phyloP scores from a whole-genome alignment of 1,140 invertebrate genomes.

The Drosophila ogumai region DNA sequence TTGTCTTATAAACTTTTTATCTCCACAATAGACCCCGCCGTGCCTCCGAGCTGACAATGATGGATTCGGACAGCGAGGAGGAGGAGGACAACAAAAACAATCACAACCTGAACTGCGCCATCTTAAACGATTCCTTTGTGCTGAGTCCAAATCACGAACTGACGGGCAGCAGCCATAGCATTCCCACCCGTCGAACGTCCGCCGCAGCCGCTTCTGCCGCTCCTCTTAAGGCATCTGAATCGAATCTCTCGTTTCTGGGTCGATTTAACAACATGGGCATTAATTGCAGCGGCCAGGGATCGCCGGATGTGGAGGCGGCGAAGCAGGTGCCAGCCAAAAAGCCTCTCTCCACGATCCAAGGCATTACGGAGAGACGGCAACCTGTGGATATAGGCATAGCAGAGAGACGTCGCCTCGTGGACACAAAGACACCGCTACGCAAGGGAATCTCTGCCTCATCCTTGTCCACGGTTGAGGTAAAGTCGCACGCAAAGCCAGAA shows the following conservation, averaged over 20 bases:
- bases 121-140: slow-evolving; percentile 82
- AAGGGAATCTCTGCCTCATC: neutral
- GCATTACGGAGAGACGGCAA: slow-evolving; percentile 51
- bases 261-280: slow-evolving; percentile 74
- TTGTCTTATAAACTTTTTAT: no score
- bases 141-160: slow-evolving; percentile 69
- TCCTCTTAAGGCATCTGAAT: slow-evolving; percentile 32
- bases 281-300: slow-evolving; percentile 53
- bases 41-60: slow-evolving; percentile 61
- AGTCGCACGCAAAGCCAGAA: slow-evolving; percentile 43
- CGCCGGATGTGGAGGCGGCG: slow-evolving; percentile 6
- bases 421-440: slow-evolving; percentile 59
- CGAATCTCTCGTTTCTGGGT: slow-evolving; percentile 68
- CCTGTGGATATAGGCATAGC: slow-evolving; percentile 29
- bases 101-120: slow-evolving; percentile 80
- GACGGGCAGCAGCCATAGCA: slow-evolving; percentile 37
- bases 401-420: slow-evolving; percentile 50
- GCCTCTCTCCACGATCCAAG: slow-evolving; percentile 36
- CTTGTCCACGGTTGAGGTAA: slow-evolving; percentile 12
- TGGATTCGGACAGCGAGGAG: slow-evolving; percentile 80
- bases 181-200: slow-evolving; percentile 3
- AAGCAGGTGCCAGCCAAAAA: slow-evolving; percentile 24
- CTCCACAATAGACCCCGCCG: slow-evolving; percentile 62
- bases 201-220: neutral
- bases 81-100: slow-evolving; percentile 66